phyloP scores from a whole-genome alignment of 2,888 invertebrate genomes.

The Lysandra coridon region DNA sequence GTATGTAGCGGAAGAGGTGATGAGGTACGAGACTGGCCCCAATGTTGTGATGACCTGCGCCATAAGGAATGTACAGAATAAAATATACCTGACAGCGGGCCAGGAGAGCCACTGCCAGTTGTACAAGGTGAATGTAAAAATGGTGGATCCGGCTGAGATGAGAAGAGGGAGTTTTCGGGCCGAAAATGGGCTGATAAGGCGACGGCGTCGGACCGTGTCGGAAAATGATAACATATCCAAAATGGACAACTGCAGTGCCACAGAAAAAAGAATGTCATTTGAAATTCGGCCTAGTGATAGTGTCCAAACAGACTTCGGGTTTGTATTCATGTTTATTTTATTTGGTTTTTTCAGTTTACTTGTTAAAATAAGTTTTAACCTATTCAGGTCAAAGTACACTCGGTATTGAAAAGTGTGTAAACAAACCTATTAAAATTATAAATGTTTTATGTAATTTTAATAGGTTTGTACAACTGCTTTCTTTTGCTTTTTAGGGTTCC shows the following conservation, averaged over 20 bases:
- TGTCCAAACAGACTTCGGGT: conserved; percentile 92
- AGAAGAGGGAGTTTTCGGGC: conserved; percentile 78
- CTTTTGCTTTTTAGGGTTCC: not conserved
- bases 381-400: not conserved
- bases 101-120: conserved; percentile 95
- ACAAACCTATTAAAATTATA: not conserved
- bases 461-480: not conserved
- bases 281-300: conserved; percentile 88
- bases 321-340: conserved; percentile 41
- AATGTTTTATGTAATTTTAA: no score
- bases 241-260: conserved; percentile 67
- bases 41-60: conserved; percentile 96
- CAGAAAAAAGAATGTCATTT: conserved; percentile 84
- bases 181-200: conserved; percentile 71
- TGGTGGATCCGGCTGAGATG: conserved; percentile 79
- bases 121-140: conserved; percentile 85
- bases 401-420: no score
- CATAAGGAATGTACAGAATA: conserved; percentile 85
- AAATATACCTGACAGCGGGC: conserved; percentile 91
- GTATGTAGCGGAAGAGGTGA: conserved; percentile 93
- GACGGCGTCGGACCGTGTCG: conserved; percentile 74
- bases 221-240: conserved; percentile 77
- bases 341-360: not conserved
- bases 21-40: conserved; percentile 92
- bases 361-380: not conserved